phyloP scores from a whole-genome alignment of 2,888 invertebrate species.

The Agonopterix alstromeriana region DNA sequence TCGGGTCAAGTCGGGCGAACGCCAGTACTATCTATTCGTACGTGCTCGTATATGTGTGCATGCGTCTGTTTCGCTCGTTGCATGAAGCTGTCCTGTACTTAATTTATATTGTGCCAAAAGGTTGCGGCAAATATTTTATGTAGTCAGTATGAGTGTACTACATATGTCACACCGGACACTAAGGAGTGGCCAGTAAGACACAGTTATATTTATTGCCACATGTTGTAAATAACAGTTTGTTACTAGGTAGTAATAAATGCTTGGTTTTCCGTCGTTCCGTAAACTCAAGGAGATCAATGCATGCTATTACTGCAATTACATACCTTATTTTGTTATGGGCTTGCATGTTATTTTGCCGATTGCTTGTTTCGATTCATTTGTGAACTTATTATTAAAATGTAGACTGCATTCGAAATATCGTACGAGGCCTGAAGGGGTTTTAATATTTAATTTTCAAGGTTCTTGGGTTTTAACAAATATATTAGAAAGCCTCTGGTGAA shows the following conservation, averaged over 20 bases:
- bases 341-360: background rate
- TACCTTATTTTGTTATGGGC: background rate
- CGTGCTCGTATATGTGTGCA: too few relatives aligned
- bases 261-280: constrained; percentile 57
- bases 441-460: too few relatives aligned
- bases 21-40: too few relatives aligned
- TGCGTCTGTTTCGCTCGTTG: too few relatives aligned
- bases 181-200: constrained; percentile 39
- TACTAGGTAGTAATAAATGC: constrained; percentile 38
- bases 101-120: too few relatives aligned
- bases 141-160: too few relatives aligned
- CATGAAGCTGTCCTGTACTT: too few relatives aligned
- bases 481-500: background rate
- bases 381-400: too few relatives aligned
- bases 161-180: constrained; percentile 25
- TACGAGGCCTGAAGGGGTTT: background rate
- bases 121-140: too few relatives aligned
- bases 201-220: constrained; percentile 23
- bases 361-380: too few relatives aligned
- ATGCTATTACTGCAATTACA: constrained; percentile 38
- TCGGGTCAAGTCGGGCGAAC: too few relatives aligned
- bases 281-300: constrained; percentile 66
- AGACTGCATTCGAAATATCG: too few relatives aligned
- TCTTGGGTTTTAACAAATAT: background rate
- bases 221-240: constrained; percentile 29